Conservation (phyloP, 2,888 invertebrate genomes). For the Erynnis tages region DNA sequence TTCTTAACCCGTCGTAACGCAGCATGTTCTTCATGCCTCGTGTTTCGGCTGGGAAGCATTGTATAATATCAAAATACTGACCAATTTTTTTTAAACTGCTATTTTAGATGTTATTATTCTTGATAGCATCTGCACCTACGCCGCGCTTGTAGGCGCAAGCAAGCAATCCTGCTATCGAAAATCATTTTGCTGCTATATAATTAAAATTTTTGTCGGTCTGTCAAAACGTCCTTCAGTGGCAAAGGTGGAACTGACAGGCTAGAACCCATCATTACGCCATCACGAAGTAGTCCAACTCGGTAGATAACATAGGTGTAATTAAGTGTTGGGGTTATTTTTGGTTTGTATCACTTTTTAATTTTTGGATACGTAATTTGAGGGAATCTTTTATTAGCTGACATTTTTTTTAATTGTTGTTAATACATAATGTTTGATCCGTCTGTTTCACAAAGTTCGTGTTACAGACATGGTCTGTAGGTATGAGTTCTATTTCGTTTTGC, state of each 20-base stretch:
- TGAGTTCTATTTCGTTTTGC: too few relatives aligned
- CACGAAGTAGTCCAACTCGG: slow-evolving; percentile 29
- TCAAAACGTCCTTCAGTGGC: slow-evolving; percentile 75
- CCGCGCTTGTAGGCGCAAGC: too few relatives aligned
- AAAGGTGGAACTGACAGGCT: slow-evolving; percentile 57
- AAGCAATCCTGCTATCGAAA: neutral
- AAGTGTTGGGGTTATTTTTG: slow-evolving; percentile 43
- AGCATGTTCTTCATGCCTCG: too few relatives aligned
- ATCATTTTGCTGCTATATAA: slow-evolving; percentile 51
- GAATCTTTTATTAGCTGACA: neutral
- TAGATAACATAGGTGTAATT: slow-evolving; percentile 40
- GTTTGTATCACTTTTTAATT: slow-evolving; percentile 31
- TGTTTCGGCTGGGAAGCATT: too few relatives aligned
- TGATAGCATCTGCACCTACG: too few relatives aligned
- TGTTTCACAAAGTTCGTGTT: too few relatives aligned
- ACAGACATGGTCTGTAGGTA: too few relatives aligned
- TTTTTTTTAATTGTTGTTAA: neutral
- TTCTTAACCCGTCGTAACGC: too few relatives aligned
- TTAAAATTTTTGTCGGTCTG: slow-evolving; percentile 69
- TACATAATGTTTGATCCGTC: too few relatives aligned
- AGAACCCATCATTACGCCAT: slow-evolving; percentile 61
- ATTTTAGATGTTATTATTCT: too few relatives aligned
- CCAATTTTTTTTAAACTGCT: too few relatives aligned
- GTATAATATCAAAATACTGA: too few relatives aligned
- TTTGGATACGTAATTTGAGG: slow-evolving; percentile 9